These are phyloP conservation scores for Vesta saturnalis DNA, from an alignment of 2,888 invertebrate species.

Conservation along the genomic window DNA sequence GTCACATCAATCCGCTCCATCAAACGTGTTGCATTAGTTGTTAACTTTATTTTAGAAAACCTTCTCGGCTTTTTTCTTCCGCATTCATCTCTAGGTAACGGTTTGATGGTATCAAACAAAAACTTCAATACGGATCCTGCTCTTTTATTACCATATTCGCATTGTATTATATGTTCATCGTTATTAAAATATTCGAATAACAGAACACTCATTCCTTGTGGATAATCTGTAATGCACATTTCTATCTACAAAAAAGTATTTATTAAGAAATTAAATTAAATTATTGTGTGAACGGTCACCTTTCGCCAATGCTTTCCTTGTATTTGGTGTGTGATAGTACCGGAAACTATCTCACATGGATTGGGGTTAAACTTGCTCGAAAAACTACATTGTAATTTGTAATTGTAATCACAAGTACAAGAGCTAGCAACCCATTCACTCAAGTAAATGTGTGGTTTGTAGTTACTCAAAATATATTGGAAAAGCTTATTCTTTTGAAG, in stretches of 20 bases:
- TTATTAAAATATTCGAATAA: constrained; percentile 65
- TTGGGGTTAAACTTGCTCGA: too few relatives aligned
- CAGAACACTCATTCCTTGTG: constrained; percentile 63
- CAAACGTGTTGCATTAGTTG: not conserved
- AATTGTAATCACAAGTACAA: constrained; percentile 63
- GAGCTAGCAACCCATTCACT: constrained; percentile 64
- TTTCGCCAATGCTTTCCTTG: not conserved
- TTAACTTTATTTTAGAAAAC: not conserved
- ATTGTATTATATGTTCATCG: constrained; percentile 71
- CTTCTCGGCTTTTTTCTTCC: not conserved
- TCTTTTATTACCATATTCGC: constrained; percentile 74
- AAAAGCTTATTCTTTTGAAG: constrained; percentile 59
- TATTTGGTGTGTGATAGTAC: not conserved
- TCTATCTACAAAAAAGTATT: constrained; percentile 56
- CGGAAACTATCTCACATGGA: not conserved
- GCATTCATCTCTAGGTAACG: constrained; percentile 10
- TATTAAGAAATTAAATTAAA: constrained; percentile 2
- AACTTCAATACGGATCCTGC: constrained; percentile 66
- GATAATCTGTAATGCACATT: constrained; percentile 65
- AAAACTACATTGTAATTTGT: constrained; percentile 50
- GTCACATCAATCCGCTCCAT: too few relatives aligned
- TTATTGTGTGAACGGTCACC: not conserved
- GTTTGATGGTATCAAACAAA: constrained; percentile 50
- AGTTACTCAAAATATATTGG: constrained; percentile 60
- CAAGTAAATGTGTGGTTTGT: constrained; percentile 64